Base-by-base conservation (phyloP, 2,113 vertebrate species). In the human region DNA sequence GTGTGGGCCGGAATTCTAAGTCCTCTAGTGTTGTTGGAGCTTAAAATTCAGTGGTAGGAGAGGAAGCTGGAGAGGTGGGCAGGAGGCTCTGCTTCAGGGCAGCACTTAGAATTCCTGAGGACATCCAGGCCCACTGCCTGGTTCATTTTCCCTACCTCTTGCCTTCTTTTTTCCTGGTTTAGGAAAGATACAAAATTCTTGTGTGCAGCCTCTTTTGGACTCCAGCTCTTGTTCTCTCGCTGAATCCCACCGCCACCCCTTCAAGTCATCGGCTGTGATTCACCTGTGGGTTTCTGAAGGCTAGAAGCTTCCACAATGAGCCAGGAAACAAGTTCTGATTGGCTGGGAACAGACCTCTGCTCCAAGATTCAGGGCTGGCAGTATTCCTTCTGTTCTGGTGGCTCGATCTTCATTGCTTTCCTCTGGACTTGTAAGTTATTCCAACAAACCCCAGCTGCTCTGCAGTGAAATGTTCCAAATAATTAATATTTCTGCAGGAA, bases 401-500 rank as follows among this genome's bases (percentile, higher is more conserved):
- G 38, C 17, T 88, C 70, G 43, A 12, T 76, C 23, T 57, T 45
- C 6, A 8, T 81, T 81, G 64, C 38, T 89, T 81, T 75, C 80
- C 73, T 73, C 79, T 61, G 72, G 52, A 57, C 55, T 35, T n/a
- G 10, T 45, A 80, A 30, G 20, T 79, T 59, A 48, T 87, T 87
- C 66, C n/a, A 72, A n/a, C 59, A 88, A 78, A 83, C 25, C 20
- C 78, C 73, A 79, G 90, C 48, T 73, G 72, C 52, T 75, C 38
- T 93, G 64, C 35, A 80, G 73, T 55, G 20, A 86, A 86, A 57
- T 83, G 35, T 40, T 90, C 38, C 12, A 90, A 85, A 55, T 66
- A 64, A 96, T 85, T 89, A 84, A 25, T 79, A n/a, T 59, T 86
- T 84, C 55, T 90, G 2, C 64, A 80, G 81, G 75, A 93, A 93